A percentile compares a stretch with the other conserved stretches of the same genome.
Conservation (phyloP, 2,888 invertebrate species). For the Phyto melanocephala region DNA sequence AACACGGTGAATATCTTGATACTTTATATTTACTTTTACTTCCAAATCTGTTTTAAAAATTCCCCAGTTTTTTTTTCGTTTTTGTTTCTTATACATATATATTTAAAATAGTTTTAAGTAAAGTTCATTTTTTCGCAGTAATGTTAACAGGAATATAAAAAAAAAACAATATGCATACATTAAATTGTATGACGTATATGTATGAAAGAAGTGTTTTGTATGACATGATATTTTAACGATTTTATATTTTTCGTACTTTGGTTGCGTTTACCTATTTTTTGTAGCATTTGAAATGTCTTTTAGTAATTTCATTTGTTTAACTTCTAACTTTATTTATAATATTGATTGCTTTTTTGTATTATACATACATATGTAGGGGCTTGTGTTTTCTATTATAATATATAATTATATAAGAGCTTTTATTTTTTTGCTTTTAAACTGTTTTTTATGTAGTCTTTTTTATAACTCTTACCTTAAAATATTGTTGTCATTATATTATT, state of each 20-base stretch:
- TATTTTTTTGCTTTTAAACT: neutral
- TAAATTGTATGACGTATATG: constrained; percentile 9
- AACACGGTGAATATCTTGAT: too few relatives aligned
- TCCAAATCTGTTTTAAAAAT: neutral
- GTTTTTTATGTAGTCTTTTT: constrained; percentile 16
- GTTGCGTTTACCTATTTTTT: constrained; percentile 48
- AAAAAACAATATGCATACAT: constrained; percentile 18
- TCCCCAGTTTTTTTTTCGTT: neutral
- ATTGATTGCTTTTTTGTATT: constrained; percentile 26
- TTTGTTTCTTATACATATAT: neutral
- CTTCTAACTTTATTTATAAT: constrained; percentile 18
- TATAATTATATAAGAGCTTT: neutral
- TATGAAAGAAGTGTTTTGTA: constrained; percentile 9
- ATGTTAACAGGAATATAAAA: constrained; percentile 5
- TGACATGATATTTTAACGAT: constrained; percentile 55
- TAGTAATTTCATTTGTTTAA: neutral
- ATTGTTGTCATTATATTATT: constrained; percentile 28
- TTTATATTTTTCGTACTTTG: constrained; percentile 52
- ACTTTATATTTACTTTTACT: neutral
- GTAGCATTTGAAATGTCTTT: constrained; percentile 8
- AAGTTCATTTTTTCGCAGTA: constrained; percentile 21
- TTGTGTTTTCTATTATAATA: constrained; percentile 17
- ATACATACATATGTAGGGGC: neutral
- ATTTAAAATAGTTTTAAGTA: constrained; percentile 4
- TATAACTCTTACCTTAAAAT: constrained; percentile 33